phyloP scores from a whole-genome alignment of 2,888 invertebrate genomes.

The Drosophila borborema region DNA sequence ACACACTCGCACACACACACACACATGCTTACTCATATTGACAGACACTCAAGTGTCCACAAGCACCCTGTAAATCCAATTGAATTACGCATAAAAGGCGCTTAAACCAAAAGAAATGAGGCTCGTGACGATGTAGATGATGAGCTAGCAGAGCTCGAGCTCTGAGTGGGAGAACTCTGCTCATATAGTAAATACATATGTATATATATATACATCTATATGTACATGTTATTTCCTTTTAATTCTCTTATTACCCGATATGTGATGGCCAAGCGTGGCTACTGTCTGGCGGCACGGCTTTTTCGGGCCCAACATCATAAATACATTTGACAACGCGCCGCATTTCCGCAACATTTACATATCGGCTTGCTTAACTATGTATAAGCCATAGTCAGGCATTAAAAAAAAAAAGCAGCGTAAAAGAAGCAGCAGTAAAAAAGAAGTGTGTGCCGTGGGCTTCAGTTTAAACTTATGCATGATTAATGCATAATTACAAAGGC shows the following conservation, averaged over 20 bases:
- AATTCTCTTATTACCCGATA: conserved; percentile 72
- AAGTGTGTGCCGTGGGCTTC: conserved; percentile 21
- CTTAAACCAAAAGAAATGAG: conserved; percentile 74
- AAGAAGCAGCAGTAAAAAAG: not conserved
- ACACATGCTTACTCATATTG: conserved; percentile 51
- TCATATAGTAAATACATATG: not conserved
- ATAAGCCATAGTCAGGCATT: conserved; percentile 32
- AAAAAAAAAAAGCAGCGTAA: conserved; percentile 20
- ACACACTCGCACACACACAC: conserved; percentile 31
- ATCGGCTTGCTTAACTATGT: conserved; percentile 57
- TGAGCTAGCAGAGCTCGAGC: conserved; percentile 22
- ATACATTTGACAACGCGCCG: conserved; percentile 64
- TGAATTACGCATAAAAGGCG: conserved; percentile 79
- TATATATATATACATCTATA: not conserved
- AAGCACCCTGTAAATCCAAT: conserved; percentile 79
- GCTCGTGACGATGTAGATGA: conserved; percentile 49
- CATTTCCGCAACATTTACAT: conserved; percentile 75
- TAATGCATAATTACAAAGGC: conserved; percentile 78
- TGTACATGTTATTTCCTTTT: conserved; percentile 65
- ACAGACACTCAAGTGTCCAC: conserved; percentile 78
- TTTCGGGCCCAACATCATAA: conserved; percentile 54
- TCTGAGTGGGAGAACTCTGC: not conserved
- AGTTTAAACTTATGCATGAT: conserved; percentile 75
- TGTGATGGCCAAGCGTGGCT: conserved; percentile 57
- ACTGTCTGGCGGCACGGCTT: conserved; percentile 9